Evolutionary conservation across 2,888 invertebrate genomes (phyloP), one percentile per base, ranked within the genome.

Genomic region (Pycnomerus fuliginosus): DNA sequence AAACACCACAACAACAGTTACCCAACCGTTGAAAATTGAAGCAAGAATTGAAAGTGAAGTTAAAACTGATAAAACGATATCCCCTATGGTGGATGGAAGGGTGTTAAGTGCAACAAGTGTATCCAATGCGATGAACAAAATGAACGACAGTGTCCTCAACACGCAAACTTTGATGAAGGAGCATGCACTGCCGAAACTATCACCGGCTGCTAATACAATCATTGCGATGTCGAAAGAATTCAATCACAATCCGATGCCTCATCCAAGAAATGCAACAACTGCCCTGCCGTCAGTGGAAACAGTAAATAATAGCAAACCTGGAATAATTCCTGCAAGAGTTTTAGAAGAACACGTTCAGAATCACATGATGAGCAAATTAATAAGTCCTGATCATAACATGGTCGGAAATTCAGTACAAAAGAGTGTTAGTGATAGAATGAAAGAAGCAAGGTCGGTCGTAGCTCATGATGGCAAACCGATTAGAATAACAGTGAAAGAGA

Each of bases 131-230:
- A 69, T 72, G 38, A 71, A 71, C 51, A 65, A 63, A 56, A 72
- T 72, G 72, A 72, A 70, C 56, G 69, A 71, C 42, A 68, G 70
- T 3, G 71, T 71, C 32, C 47, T 72, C 24, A 65, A 71, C 50
- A 66, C 69, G 2, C 67, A 70, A 50, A 70, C 72, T 12, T 44
- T 72, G 8, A 67, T 71, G 43, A 69, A 68, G 44, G 72, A 71
- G 23, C 62, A 64, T 41, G 67, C 63, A 28, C 36, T 65, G 16
- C 48, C 61, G 41, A 52, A 53, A 32, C 39, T 60, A 13, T 56
- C 60, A n/a, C 58, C 61, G 22, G 55, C 57, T n/a, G 55, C 61
- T 3, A 57, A 49, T 15, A 45, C 60, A 4, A 50, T 59, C 8
- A 57, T 57, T 14, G 48, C 61, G 1, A 55, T 58, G 44, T 53